Base-by-base conservation (phyloP, 2,888 invertebrate species). In the Drosophila anomalipes region DNA sequence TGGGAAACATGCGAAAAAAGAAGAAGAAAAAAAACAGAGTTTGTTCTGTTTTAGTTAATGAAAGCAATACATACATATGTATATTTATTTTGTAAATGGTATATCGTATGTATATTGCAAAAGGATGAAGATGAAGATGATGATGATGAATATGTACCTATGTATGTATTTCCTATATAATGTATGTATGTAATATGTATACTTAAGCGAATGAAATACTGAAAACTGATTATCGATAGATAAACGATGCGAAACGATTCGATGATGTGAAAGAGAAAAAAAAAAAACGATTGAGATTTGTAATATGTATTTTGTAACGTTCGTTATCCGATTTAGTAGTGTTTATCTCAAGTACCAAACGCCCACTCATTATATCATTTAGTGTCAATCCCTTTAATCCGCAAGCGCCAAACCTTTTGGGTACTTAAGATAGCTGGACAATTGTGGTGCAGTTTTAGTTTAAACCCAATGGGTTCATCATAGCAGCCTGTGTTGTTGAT, bases 391-490 rank as follows among this genome's bases (percentile, higher is more conserved):
- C 47, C 16, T 4, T 2, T 16, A 47, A 47, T 26, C n/a, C 39
- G 69, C 54, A 33, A 69, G 49, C 70, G 57, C 44, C 63, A 64
- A 75, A 28, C 67, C 62, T 74, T 80, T 70, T 57, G 75, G 71
- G 89, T 86, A 90, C 89, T 90, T 86, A 86, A 83, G 44, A 67
- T 62, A 56, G 33, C 47, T 60, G 65, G 51, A 54, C 39, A 52
- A 37, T 41, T 37, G 79, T 81, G 82, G 78, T 79, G 82, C 70
- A 70, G 70, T 70, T 81, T 77, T 91, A 91, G 89, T 89, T 91
- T 93, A 93, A 93, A 92, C 93, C 93, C 93, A 93, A 93, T 93
- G 93, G 93, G 93, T 93, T 93, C 93, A 92, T 93, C 93, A 92
- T 92, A 88, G 86, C 79, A 86, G 85, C 79, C 83, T 88, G 84